Evolutionary conservation across 2,888 invertebrate species (phyloP).

Genomic region (Eucera pruinosa): DNA sequence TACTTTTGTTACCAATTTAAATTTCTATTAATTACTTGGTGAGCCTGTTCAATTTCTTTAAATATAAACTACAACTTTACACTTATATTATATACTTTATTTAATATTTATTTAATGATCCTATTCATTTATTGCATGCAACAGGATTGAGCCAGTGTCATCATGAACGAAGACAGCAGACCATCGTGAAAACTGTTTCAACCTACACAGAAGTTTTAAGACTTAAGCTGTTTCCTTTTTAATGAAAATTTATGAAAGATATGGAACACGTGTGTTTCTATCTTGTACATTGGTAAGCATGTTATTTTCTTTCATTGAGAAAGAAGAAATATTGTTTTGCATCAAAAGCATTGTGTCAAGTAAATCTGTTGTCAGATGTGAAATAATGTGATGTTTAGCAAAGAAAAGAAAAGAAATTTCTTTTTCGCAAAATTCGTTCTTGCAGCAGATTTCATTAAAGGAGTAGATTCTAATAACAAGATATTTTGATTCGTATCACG

Average conservation of each 20-base stretch:
- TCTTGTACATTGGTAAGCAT: background rate
- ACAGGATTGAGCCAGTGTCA: slow-evolving; percentile 79
- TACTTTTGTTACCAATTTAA: background rate
- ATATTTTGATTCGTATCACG: background rate
- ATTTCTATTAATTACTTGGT: background rate
- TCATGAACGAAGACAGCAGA: slow-evolving; percentile 69
- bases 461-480: background rate
- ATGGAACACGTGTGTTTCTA: slow-evolving; percentile 5
- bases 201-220: slow-evolving; percentile 28
- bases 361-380: slow-evolving; percentile 4
- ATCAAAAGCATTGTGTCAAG: slow-evolving; percentile 9
- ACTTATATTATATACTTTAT: background rate
- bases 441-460: background rate
- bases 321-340: background rate
- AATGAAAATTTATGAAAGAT: slow-evolving; percentile 9
- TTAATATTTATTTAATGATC: slow-evolving; percentile 46
- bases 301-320: slow-evolving; percentile 7
- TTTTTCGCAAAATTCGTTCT: background rate
- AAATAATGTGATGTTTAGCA: background rate
- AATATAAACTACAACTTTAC: slow-evolving; percentile 5
- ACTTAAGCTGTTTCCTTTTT: slow-evolving; percentile 13
- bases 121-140: slow-evolving; percentile 81
- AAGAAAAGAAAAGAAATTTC: background rate
- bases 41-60: background rate
- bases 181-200: slow-evolving; percentile 58